phyloP scores from a whole-genome alignment of 2,113 vertebrate species.

The Oreocharis arfaki region DNA sequence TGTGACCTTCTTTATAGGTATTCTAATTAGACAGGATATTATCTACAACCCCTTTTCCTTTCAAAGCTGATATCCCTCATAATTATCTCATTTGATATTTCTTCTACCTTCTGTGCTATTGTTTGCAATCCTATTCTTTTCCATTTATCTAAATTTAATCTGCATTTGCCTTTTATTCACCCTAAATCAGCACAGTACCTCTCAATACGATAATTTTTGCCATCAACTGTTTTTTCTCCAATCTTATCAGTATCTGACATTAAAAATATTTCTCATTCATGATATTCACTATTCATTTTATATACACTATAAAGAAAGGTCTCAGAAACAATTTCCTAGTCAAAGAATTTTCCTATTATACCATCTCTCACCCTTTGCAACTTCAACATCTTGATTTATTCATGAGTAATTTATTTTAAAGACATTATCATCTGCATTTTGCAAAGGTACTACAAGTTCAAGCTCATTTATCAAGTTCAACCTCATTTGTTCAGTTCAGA shows the following conservation, averaged over 20 bases:
- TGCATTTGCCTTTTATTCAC: conserved; percentile 41
- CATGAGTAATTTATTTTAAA: conserved; percentile 59
- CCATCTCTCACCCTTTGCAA: background rate
- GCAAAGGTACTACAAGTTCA: conserved; percentile 12
- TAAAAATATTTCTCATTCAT: conserved; percentile 58
- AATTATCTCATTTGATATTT: conserved; percentile 55
- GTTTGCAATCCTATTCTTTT: background rate
- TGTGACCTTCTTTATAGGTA: background rate
- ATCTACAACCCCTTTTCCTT: conserved; percentile 12
- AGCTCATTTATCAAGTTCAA: conserved; percentile 53
- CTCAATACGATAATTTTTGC: background rate
- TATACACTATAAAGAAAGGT: conserved; percentile 30
- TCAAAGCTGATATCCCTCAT: conserved; percentile 33
- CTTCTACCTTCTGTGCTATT: conserved; percentile 29
- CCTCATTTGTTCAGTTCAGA: conserved; percentile 18
- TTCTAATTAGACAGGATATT: conserved; percentile 61
- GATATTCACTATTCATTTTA: background rate
- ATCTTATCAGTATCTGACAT: conserved; percentile 52
- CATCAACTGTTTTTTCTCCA: background rate
- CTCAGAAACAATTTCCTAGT: conserved; percentile 38
- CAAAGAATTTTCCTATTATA: conserved; percentile 26
- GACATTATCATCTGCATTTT: conserved; percentile 48
- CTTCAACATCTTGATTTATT: conserved; percentile 56
- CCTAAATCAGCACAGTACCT: background rate
- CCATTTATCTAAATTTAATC: conserved; percentile 57